These are phyloP conservation scores for Anas flavirostris DNA, from an alignment of 2,797 vertebrate genomes.

Conservation along the genomic window DNA sequence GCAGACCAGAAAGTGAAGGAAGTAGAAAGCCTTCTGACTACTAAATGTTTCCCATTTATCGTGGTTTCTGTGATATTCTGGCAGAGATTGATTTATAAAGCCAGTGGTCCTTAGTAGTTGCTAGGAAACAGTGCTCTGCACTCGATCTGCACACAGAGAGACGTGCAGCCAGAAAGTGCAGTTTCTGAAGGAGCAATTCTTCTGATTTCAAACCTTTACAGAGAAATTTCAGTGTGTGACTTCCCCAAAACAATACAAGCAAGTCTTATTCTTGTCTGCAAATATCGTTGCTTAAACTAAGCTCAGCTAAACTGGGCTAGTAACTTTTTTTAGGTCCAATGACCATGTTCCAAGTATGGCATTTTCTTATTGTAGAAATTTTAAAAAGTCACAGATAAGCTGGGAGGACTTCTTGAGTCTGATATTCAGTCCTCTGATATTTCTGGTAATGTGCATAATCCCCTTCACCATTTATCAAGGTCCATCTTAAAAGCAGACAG, in stretches of 20 bases:
- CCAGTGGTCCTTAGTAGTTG: slow-evolving; percentile 61
- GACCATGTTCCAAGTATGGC: not conserved
- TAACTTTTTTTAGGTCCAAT: not conserved
- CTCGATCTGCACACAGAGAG: slow-evolving; percentile 22
- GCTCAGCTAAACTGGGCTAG: not conserved
- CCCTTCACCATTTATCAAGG: not conserved
- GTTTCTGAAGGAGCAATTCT: slow-evolving; percentile 45
- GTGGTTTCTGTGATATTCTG: slow-evolving; percentile 53
- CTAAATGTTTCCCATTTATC: slow-evolving; percentile 54
- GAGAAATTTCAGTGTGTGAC: not conserved
- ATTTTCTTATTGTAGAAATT: not conserved
- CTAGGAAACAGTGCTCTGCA: slow-evolving; percentile 64
- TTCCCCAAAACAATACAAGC: not conserved
- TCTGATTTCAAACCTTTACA: not conserved
- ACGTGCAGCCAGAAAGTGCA: slow-evolving; percentile 32
- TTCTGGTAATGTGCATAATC: not conserved
- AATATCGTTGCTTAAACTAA: not conserved
- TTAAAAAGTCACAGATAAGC: not conserved
- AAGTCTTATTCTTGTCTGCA: not conserved
- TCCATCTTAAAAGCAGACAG: not conserved
- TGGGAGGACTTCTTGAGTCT: not conserved
- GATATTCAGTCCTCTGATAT: not conserved
- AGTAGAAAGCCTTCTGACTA: slow-evolving; percentile 54
- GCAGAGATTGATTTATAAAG: slow-evolving; percentile 71
- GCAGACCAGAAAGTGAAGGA: slow-evolving; percentile 24